Percentiles rank a stretch among this genome's conserved stretches.
Conservation (phyloP, 2,888 invertebrate genomes). For the Dynastes grantii region DNA sequence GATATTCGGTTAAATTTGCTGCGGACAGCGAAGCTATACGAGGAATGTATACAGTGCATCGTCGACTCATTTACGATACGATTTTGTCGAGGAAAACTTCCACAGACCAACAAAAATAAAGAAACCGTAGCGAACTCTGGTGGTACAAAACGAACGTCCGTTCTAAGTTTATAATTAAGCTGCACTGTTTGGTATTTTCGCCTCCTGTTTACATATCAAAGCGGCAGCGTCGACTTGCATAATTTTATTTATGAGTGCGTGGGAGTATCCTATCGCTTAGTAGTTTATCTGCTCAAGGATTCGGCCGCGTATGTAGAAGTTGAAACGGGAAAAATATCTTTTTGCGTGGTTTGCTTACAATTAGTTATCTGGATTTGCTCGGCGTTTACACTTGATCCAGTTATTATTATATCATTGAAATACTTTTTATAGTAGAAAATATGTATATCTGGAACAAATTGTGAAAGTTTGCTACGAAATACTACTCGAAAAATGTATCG, state of each 20-base stretch:
- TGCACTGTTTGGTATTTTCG: slow-evolving; percentile 4
- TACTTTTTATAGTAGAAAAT: too few relatives aligned
- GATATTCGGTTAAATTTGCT: too few relatives aligned
- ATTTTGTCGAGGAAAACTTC: slow-evolving; percentile 6
- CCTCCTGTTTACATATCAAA: slow-evolving; percentile 24
- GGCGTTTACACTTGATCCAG: too few relatives aligned
- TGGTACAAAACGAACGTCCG: not conserved
- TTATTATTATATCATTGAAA: too few relatives aligned
- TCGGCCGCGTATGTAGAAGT: too few relatives aligned
- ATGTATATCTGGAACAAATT: too few relatives aligned
- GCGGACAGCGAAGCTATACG: too few relatives aligned
- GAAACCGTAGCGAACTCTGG: not conserved
- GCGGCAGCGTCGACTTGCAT: slow-evolving; percentile 19
- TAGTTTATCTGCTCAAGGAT: not conserved
- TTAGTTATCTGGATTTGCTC: too few relatives aligned
- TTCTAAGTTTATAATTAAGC: slow-evolving; percentile 4
- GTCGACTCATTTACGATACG: not conserved
- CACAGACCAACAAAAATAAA: not conserved
- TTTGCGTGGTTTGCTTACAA: too few relatives aligned
- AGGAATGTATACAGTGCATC: not conserved
- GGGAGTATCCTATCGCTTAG: not conserved
- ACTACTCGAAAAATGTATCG: too few relatives aligned
- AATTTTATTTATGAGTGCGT: slow-evolving; percentile 13
- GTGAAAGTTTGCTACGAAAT: too few relatives aligned
- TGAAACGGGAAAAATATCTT: too few relatives aligned